phyloP scores from a whole-genome alignment of 2,113 vertebrate genomes.

The Pelecanus crispus region DNA sequence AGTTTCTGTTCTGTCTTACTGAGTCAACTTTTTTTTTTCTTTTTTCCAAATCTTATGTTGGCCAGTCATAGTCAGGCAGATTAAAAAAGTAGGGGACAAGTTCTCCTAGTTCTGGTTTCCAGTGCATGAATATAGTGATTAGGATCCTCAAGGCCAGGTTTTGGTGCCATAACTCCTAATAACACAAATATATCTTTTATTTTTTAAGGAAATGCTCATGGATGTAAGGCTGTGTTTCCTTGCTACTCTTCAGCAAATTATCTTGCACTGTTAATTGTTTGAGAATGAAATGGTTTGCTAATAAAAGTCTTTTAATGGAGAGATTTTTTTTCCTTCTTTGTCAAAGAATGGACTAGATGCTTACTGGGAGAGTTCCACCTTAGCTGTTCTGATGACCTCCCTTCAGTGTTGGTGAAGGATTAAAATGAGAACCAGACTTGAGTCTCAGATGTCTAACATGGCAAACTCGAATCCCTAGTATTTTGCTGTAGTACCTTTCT shows the following conservation, averaged over 20 bases:
- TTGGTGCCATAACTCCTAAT: background rate
- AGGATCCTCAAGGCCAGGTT: background rate
- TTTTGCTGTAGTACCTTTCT: background rate
- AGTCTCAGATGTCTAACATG: background rate
- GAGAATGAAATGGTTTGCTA: background rate
- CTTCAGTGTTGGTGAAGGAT: background rate
- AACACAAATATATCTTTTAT: background rate
- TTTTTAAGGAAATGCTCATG: background rate
- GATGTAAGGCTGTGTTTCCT: background rate
- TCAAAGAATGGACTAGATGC: background rate
- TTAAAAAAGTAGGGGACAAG: background rate
- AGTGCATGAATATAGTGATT: background rate
- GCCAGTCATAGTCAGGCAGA: background rate
- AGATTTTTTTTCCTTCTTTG: background rate
- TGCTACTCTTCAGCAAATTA: background rate
- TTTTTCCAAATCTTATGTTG: background rate
- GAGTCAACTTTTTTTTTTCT: background rate
- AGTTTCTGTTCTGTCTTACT: constrained; percentile 16
- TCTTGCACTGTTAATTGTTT: background rate
- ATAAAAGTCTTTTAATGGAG: background rate
- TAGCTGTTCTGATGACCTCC: background rate
- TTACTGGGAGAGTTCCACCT: background rate
- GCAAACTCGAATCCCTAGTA: background rate
- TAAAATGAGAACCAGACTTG: background rate
- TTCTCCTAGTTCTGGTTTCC: background rate